These are phyloP conservation scores for Orthosia cruda DNA, from an alignment of 2,888 invertebrate genomes.

Conservation along the genomic window DNA sequence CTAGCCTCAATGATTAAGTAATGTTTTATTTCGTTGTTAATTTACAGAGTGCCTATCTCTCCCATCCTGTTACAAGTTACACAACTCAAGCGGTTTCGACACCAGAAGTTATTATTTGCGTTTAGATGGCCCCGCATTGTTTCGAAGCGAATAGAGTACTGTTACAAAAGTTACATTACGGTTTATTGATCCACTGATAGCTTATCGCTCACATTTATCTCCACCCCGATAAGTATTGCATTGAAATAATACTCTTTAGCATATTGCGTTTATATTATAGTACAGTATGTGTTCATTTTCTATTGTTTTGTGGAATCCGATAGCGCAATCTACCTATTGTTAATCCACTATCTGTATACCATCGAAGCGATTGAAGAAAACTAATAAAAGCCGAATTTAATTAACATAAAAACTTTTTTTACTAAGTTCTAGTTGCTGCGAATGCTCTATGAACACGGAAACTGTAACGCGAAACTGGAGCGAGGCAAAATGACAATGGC, in stretches of 20 bases:
- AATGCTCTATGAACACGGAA: constrained; percentile 68
- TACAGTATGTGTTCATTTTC: constrained; percentile 44
- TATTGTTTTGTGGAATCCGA: constrained; percentile 56
- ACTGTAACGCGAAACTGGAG: constrained; percentile 77
- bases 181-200: constrained; percentile 89
- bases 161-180: constrained; percentile 79
- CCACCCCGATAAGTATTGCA: constrained; percentile 67
- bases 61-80: constrained; percentile 39
- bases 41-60: constrained; percentile 40
- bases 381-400: constrained; percentile 70
- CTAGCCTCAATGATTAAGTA: constrained; percentile 12
- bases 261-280: constrained; percentile 53
- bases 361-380: constrained; percentile 31
- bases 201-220: constrained; percentile 87
- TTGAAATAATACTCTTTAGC: constrained; percentile 66
- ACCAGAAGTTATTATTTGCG: constrained; percentile 68
- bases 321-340: constrained; percentile 45
- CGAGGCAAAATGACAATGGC: constrained; percentile 81
- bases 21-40: constrained; percentile 48
- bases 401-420: constrained; percentile 77
- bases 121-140: constrained; percentile 68
- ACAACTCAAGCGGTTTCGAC: constrained; percentile 66
- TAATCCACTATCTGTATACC: constrained; percentile 35
- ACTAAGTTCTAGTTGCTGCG: constrained; percentile 71
- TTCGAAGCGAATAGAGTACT: constrained; percentile 60